Percentiles rank a stretch among this genome's conserved stretches.
Conservation (phyloP, 30 jellyfish, hydroid and myxozoan species). For the Chrysaora quinquecirrha region DNA sequence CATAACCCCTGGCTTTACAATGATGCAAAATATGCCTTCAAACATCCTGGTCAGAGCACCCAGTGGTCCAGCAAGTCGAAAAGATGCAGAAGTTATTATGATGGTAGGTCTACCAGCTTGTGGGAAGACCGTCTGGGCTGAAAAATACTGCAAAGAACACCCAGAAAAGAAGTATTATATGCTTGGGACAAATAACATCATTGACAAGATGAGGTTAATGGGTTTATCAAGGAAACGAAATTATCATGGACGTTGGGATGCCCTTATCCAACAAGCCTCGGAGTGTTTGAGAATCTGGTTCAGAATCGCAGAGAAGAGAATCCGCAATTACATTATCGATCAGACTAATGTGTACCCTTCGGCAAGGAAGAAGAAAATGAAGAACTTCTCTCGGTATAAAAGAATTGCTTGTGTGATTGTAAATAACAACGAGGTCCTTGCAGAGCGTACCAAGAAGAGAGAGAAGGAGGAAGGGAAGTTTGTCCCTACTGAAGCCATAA, state of each 20-base stretch:
- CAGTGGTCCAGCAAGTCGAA: slow-evolving; percentile 80
- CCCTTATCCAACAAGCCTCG: slow-evolving; percentile 92
- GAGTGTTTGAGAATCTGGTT: slow-evolving; percentile 79
- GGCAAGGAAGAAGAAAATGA: slow-evolving; percentile 96
- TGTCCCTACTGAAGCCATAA: slow-evolving; percentile 89
- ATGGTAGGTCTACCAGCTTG: slow-evolving; percentile 99
- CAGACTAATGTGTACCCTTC: slow-evolving; percentile 96
- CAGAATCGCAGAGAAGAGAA: slow-evolving; percentile 83
- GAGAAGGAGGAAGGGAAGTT: slow-evolving; percentile 90
- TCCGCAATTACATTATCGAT: slow-evolving; percentile 89
- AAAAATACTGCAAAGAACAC: slow-evolving; percentile 73
- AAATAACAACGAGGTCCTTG: slow-evolving; percentile 66
- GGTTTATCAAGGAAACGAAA: slow-evolving; percentile 86
- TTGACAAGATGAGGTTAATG: slow-evolving; percentile 88
- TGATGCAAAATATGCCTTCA: slow-evolving; percentile 68
- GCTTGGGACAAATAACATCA: slow-evolving; percentile 94
- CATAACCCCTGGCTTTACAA: slow-evolving; percentile 81
- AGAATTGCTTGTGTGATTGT: slow-evolving; percentile 93
- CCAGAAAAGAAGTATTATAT: slow-evolving; percentile 81
- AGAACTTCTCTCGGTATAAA: slow-evolving; percentile 76
- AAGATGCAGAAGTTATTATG: slow-evolving; percentile 94
- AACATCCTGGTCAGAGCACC: slow-evolving; percentile 67
- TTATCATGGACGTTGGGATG: slow-evolving; percentile 99
- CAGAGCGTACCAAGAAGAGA: slow-evolving; percentile 76
- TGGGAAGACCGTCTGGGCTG: slow-evolving; percentile 98